A percentile compares a stretch with the other conserved stretches of the same genome.
phyloP scores from a whole-genome alignment of 2,797 vertebrate genomes.

The Smutsia gigantea region DNA sequence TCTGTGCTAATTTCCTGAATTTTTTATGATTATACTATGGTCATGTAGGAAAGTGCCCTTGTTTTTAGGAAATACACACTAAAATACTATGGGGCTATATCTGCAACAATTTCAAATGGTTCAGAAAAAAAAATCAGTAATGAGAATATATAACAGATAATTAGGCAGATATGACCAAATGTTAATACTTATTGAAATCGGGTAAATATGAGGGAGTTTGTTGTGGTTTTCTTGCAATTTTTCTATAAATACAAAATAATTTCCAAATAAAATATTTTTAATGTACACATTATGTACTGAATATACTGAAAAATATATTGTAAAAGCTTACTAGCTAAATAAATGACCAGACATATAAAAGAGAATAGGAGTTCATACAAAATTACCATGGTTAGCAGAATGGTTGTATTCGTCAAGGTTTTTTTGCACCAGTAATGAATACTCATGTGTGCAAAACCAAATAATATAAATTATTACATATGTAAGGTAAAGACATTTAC shows the following conservation, averaged over 20 bases:
- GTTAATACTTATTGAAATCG: neutral
- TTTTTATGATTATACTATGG: neutral
- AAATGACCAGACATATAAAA: conserved; percentile 28
- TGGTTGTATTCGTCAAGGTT: neutral
- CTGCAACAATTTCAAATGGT: neutral
- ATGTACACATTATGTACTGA: neutral
- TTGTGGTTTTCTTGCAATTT: neutral
- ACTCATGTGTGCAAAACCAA: neutral
- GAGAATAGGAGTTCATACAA: neutral
- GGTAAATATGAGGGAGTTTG: neutral
- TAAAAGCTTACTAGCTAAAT: neutral
- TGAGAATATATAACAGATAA: neutral
- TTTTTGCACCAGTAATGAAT: neutral
- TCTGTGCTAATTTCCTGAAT: neutral
- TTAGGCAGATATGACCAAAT: neutral
- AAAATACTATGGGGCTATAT: neutral
- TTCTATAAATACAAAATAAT: neutral
- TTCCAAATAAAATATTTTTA: neutral
- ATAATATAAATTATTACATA: conserved; percentile 36
- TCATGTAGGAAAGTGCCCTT: neutral
- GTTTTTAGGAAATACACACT: neutral
- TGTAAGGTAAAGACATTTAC: neutral
- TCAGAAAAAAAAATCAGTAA: conserved; percentile 24
- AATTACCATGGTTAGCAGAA: neutral
- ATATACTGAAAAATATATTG: neutral